These are phyloP conservation scores for Seira musarum DNA, from an alignment of 2,888 invertebrate species.

Conservation along the genomic window DNA sequence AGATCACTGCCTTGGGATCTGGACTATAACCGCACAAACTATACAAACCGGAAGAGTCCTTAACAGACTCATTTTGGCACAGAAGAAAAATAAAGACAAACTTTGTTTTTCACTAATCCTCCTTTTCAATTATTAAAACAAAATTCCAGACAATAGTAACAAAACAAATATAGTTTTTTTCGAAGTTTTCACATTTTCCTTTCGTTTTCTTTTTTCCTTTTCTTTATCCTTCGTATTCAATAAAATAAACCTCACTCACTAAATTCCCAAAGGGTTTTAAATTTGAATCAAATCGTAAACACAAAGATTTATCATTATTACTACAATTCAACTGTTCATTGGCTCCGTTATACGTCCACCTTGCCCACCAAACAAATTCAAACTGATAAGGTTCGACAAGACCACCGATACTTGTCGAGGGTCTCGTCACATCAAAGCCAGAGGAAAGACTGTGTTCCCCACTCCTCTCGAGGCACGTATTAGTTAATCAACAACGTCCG, in stretches of 20 bases:
- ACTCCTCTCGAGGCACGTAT: slow-evolving; percentile 50
- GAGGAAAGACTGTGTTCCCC: slow-evolving; percentile 39
- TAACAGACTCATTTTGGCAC: slow-evolving; percentile 47
- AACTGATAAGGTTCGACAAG: background rate
- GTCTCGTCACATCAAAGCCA: slow-evolving; percentile 47
- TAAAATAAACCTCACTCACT: too few relatives aligned
- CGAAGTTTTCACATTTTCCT: background rate
- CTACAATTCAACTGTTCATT: too few relatives aligned
- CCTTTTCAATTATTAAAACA: background rate
- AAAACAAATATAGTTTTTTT: background rate
- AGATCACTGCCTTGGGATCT: too few relatives aligned
- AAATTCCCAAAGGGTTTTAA: too few relatives aligned
- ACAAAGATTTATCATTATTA: background rate
- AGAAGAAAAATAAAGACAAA: background rate
- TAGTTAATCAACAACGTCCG: slow-evolving; percentile 47
- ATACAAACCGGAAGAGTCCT: slow-evolving; percentile 33
- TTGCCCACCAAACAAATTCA: background rate
- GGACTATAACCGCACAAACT: background rate
- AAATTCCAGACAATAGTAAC: background rate
- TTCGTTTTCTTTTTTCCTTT: too few relatives aligned
- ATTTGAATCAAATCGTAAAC: background rate
- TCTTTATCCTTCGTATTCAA: too few relatives aligned
- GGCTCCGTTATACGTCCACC: too few relatives aligned
- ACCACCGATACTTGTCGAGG: slow-evolving; percentile 6
- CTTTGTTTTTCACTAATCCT: background rate